These are phyloP conservation scores for Halocynthia roretzi DNA, from an alignment of 23 tunicate genomes.

Conservation along the genomic window DNA sequence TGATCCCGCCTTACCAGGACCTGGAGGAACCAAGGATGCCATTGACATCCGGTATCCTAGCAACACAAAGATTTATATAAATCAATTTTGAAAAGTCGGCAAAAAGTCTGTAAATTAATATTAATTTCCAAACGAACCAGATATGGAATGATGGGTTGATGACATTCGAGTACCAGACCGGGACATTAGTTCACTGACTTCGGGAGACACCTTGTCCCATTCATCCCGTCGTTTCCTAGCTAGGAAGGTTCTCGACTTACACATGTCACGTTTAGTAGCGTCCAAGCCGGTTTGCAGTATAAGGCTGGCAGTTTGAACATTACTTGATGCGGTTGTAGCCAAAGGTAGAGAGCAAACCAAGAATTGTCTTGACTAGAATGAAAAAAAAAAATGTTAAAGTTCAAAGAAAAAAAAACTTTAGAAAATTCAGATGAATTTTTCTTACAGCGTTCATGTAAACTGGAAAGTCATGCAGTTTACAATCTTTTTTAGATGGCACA, in stretches of 20 bases:
- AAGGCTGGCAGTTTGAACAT: slow-evolving; percentile 27
- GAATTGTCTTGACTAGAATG: slow-evolving; percentile 63
- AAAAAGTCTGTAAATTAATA: not conserved
- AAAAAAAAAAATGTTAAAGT: not conserved
- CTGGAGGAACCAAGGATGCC: slow-evolving; percentile 27
- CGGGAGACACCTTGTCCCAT: slow-evolving; percentile 80
- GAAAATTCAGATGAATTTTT: not conserved
- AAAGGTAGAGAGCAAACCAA: slow-evolving; percentile 50
- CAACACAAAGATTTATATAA: not conserved
- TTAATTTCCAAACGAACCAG: slow-evolving; percentile 33
- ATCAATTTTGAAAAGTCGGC: not conserved
- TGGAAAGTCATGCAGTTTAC: slow-evolving; percentile 36
- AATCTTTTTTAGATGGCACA: not conserved
- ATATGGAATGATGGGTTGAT: slow-evolving; percentile 39
- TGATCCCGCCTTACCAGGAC: slow-evolving; percentile 13
- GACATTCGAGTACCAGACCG: slow-evolving; percentile 91
- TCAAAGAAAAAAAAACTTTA: not conserved
- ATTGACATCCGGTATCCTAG: slow-evolving; percentile 54
- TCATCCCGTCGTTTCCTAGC: slow-evolving; percentile 77
- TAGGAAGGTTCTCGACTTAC: slow-evolving; percentile 73
- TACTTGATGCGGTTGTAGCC: not conserved
- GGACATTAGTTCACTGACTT: slow-evolving; percentile 83
- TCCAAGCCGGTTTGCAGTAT: slow-evolving; percentile 65
- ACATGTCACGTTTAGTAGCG: slow-evolving; percentile 53
- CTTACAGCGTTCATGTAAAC: slow-evolving; percentile 75